phyloP scores from a whole-genome alignment of 2,888 invertebrate genomes.

The Phlogophora meticulosa region DNA sequence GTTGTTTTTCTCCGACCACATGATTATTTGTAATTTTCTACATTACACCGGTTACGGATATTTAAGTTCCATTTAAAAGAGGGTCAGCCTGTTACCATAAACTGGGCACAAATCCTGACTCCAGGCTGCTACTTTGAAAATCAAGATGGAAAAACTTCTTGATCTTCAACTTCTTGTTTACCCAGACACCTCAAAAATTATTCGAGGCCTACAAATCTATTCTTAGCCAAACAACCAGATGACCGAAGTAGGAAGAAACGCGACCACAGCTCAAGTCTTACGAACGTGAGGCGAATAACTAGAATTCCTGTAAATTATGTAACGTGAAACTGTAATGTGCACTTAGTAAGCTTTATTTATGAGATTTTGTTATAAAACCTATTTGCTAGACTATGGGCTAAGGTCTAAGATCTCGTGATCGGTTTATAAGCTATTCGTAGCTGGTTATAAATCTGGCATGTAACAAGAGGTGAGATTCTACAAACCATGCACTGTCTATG shows the following conservation, averaged over 20 bases:
- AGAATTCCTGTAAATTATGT: constrained; percentile 59
- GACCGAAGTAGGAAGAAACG: constrained; percentile 31
- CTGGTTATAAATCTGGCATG: background rate
- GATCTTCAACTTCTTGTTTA: background rate
- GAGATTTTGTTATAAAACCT: constrained; percentile 27
- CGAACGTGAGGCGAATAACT: constrained; percentile 60
- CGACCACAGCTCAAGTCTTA: constrained; percentile 49
- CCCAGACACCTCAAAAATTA: background rate
- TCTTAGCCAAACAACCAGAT: constrained; percentile 11
- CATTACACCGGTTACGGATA: too few species aligned
- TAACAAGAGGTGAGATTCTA: too few species aligned
- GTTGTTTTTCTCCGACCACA: background rate
- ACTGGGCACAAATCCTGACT: too few species aligned
- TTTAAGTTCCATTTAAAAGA: too few species aligned
- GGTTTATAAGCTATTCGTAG: background rate
- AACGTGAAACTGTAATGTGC: constrained; percentile 49
- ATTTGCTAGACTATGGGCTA: constrained; percentile 2
- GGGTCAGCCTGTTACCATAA: too few species aligned
- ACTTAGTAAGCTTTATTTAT: constrained; percentile 51
- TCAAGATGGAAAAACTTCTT: too few species aligned
- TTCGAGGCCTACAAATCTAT: background rate
- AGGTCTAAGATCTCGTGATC: background rate
- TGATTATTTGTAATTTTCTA: too few species aligned
- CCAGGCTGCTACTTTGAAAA: too few species aligned
- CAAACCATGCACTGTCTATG: too few species aligned